Conservation (phyloP, 2,113 vertebrate species). For the Candoia aspera region DNA sequence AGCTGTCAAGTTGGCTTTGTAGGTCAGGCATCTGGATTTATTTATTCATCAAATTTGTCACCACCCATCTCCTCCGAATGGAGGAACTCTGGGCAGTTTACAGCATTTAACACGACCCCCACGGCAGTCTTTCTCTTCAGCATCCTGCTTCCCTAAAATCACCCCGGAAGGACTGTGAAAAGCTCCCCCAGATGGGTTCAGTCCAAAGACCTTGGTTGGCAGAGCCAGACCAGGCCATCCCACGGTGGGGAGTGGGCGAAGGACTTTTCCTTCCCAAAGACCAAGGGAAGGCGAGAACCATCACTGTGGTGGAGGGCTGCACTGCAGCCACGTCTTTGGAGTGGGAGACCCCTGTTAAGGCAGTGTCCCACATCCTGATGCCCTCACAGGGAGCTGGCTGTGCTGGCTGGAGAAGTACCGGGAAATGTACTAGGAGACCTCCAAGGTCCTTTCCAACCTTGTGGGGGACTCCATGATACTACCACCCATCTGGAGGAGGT, state of each 20-base stretch:
- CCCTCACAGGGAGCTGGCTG: not conserved
- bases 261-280: not conserved
- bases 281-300: not conserved
- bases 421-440: not conserved
- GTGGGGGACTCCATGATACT: not conserved
- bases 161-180: not conserved
- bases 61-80: too few species aligned
- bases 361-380: not conserved
- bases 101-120: not conserved
- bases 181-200: not conserved
- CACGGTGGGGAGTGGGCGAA: fast-evolving
- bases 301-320: not conserved
- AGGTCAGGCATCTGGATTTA: not conserved
- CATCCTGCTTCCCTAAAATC: not conserved
- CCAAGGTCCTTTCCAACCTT: not conserved
- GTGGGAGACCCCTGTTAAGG: not conserved
- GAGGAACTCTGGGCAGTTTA: too few species aligned
- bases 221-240: not conserved
- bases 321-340: not conserved
- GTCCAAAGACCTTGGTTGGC: not conserved
- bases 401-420: not conserved
- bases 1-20: not conserved
- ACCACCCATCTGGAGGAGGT: not conserved
- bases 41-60: too few species aligned
- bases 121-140: too few species aligned